Base-by-base conservation (phyloP, 2,888 invertebrate genomes). In the Orchesella flavescens region DNA sequence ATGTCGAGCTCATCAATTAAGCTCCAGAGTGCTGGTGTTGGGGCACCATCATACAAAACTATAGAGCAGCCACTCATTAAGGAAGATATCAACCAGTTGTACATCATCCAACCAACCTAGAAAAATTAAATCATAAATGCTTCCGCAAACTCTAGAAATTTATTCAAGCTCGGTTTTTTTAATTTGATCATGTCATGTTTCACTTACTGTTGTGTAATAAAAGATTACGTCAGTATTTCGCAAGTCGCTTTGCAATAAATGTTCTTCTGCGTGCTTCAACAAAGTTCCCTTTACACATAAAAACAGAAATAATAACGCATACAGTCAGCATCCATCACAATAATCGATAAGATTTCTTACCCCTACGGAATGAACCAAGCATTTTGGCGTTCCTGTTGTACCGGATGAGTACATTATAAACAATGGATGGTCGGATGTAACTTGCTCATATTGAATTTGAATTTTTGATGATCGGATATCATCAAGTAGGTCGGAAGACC, bases 51-150 rank as follows among this genome's bases (percentile, higher is more conserved):
- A 88, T 92, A 93, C 5, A 92, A 89, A 12, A 92, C 91, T 21
- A 93, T 89, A 19, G 91, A 91, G 1, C 90, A 89, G 1, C 88
- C 88, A 15, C 83, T 76, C 53, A 91, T 90, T 77, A 92, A 89
- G 5, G 90, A 89, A 0, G 90, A 89, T 43, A 92, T 91, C 76
- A 91, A 88, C 92, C 92, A 93, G 88, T 93, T 92, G 92, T 92
- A 93, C 92, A 92, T 92, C 92, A 93, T 93, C 92, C 92, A 92
- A 19, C 92, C 92, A 44, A 91, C 90, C 91, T 91, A 87, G 44
- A 13, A 53, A 63, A 24, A 21, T 61, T 69, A 23, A 5, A 46
- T 49, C 34, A 24, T 7, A 49, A 12, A 69, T 49, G 23, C 49
- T 15, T n/a, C 15, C 19, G 49, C 15, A 69, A 15, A 21, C 61